Percentiles rank a stretch among this genome's conserved stretches.
Conservation (phyloP, 2,113 vertebrate species). For the Pelecanoides urinatrix region DNA sequence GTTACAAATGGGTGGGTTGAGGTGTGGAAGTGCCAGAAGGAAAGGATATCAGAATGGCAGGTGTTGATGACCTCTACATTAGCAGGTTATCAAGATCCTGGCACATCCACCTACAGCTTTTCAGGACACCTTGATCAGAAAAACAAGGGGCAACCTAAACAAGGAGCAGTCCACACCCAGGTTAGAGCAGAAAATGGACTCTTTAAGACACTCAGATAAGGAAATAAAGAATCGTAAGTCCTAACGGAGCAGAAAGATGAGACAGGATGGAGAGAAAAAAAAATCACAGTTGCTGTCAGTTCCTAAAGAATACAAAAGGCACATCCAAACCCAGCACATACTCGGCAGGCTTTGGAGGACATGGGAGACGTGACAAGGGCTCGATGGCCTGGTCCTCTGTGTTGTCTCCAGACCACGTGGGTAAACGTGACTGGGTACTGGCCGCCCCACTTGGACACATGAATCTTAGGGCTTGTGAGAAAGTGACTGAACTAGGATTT, state of each 20-base stretch:
- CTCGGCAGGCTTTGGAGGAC: neutral
- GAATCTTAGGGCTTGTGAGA: neutral
- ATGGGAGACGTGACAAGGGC: neutral
- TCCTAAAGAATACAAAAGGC: neutral
- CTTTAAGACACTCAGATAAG: neutral
- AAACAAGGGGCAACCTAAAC: neutral
- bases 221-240: neutral
- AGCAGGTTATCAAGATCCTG: neutral
- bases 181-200: neutral
- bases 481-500: neutral
- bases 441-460: accelerated
- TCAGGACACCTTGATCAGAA: neutral
- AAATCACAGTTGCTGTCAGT: neutral
- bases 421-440: neutral
- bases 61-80: neutral
- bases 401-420: accelerated
- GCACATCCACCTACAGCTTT: neutral
- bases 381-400: neutral
- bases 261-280: neutral
- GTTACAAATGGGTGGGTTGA: neutral
- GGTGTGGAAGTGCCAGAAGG: neutral
- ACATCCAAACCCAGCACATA: neutral
- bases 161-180: neutral
- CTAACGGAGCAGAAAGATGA: neutral
- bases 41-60: neutral